A percentile compares a stretch with the other conserved stretches of the same genome.
These are phyloP conservation scores for Dynastes tityus DNA, from an alignment of 2,888 invertebrate genomes.

Conservation along the genomic window DNA sequence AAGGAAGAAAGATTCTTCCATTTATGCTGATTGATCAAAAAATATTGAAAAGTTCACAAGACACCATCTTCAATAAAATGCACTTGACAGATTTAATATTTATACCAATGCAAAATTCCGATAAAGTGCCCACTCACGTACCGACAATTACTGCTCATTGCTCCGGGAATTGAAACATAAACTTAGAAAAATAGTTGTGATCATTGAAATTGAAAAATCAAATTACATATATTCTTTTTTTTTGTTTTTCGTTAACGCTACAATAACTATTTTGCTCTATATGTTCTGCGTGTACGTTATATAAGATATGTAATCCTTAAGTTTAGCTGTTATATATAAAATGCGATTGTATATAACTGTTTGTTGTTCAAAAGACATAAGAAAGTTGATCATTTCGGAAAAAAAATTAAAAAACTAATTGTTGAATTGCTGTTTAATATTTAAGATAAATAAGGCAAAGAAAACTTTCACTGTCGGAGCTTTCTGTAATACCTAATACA, in stretches of 20 bases:
- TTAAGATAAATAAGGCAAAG: constrained; percentile 11
- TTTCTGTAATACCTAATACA: constrained; percentile 14
- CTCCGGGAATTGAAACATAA: no score
- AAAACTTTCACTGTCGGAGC: not conserved
- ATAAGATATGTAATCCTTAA: constrained; percentile 8
- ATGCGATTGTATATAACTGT: constrained; percentile 16
- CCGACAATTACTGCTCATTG: not conserved
- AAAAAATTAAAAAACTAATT: constrained; percentile 1
- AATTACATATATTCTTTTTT: not conserved
- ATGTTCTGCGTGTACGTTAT: constrained; percentile 6
- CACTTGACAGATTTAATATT: not conserved
- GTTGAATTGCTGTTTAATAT: constrained; percentile 22
- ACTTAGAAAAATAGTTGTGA: not conserved
- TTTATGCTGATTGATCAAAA: constrained; percentile 33
- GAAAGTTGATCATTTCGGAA: constrained; percentile 16
- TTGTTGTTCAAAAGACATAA: constrained; percentile 18
- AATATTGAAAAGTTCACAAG: not conserved
- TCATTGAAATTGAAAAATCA: constrained; percentile 6
- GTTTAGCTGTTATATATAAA: constrained; percentile 21
- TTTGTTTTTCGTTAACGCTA: not conserved
- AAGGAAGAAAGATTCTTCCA: not conserved
- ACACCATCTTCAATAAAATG: constrained; percentile 4
- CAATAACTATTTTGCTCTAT: constrained; percentile 8
- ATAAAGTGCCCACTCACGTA: not conserved
- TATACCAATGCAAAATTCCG: no score